Evolutionary conservation across 2,888 invertebrate genomes (phyloP).

Genomic region (Napeogenes inachia): DNA sequence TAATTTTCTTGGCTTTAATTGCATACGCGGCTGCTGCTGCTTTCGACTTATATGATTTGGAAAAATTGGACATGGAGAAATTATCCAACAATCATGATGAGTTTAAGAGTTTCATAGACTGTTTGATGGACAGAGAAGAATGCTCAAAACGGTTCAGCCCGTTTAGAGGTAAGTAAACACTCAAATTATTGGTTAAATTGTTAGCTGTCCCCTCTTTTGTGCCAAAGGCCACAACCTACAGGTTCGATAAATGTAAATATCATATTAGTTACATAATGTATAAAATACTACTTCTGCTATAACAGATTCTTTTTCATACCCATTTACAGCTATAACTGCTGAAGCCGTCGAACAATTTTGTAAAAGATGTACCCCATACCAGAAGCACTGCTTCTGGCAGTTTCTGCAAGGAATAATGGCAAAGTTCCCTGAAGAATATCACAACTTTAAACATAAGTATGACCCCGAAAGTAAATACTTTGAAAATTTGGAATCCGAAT

Average conservation of each 20-base stretch:
- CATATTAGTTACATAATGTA: too few relatives aligned
- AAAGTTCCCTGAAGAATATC: too few relatives aligned
- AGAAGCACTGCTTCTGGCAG: too few relatives aligned
- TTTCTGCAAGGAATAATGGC: conserved; percentile 35
- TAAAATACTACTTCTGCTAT: too few relatives aligned
- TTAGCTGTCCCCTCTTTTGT: neutral
- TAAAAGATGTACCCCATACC: too few relatives aligned
- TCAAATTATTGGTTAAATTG: neutral
- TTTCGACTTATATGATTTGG: conserved; percentile 43
- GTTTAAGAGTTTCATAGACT: conserved; percentile 41
- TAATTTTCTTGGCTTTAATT: conserved; percentile 34
- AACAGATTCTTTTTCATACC: neutral
- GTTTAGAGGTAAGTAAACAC: conserved; percentile 46
- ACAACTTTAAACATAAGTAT: too few relatives aligned
- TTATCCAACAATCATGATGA: conserved; percentile 34
- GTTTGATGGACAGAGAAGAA: conserved; percentile 42
- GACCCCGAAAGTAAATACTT: too few relatives aligned
- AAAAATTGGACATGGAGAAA: conserved; percentile 48
- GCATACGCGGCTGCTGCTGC: conserved; percentile 33
- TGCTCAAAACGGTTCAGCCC: conserved; percentile 39
- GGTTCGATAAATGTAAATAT: too few relatives aligned
- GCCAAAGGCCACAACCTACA: too few relatives aligned
- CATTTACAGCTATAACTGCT: conserved; percentile 17
- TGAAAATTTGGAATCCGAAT: too few relatives aligned
- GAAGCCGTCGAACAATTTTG: neutral